Evolutionary conservation across 2,797 vertebrate species (phyloP).

Genomic region (Halcyon badia): DNA sequence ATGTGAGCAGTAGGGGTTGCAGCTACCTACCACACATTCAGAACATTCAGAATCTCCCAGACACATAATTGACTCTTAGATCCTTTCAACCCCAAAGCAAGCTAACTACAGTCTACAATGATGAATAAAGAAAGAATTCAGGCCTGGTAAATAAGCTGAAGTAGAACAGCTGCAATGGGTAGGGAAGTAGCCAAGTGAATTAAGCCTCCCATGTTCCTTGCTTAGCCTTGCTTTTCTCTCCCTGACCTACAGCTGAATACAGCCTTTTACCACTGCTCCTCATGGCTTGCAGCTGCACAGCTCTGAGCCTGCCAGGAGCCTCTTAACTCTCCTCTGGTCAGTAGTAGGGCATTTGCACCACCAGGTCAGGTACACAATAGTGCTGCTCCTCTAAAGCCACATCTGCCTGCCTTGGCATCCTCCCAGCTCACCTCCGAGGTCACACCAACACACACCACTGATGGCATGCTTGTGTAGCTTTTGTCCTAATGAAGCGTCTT

Average conservation of each 20-base stretch:
- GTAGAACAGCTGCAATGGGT: conserved; percentile 52
- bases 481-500: neutral
- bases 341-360: neutral
- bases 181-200: conserved; percentile 45
- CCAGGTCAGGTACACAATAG: neutral
- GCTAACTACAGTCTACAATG: conserved; percentile 23
- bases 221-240: conserved; percentile 36
- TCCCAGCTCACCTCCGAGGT: neutral
- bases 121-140: conserved; percentile 37
- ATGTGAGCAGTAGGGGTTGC: neutral
- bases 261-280: neutral
- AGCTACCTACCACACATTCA: neutral
- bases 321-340: neutral
- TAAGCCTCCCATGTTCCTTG: conserved; percentile 28
- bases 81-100: conserved; percentile 51
- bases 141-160: conserved; percentile 60
- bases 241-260: conserved; percentile 31
- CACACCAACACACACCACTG: neutral
- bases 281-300: neutral
- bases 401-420: neutral
- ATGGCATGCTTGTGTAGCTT: neutral
- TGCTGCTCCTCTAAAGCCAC: neutral
- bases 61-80: conserved; percentile 53
- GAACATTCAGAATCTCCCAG: conserved; percentile 28
- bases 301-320: neutral